Conservation (phyloP, 2,113 vertebrate genomes). For the Triplophysa dalaica region DNA sequence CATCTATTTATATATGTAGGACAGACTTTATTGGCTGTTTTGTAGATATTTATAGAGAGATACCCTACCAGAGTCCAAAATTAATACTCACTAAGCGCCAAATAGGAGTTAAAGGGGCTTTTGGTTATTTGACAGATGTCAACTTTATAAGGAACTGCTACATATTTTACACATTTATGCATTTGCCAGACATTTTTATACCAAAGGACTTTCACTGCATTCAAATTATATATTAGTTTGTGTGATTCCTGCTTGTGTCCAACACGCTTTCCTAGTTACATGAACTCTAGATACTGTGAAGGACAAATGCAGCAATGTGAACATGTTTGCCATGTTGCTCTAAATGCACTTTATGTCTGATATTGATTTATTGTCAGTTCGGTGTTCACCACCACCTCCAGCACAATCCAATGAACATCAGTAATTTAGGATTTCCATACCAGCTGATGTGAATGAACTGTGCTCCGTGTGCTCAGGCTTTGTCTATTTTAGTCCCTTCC, state of each 20-base stretch:
- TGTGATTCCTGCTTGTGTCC: too few relatives aligned
- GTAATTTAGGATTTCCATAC: neutral
- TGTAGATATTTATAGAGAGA: neutral
- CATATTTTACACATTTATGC: too few relatives aligned
- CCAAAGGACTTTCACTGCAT: too few relatives aligned
- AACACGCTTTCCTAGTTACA: too few relatives aligned
- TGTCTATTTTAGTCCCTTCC: conserved; percentile 47
- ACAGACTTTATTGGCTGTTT: neutral
- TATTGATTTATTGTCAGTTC: neutral
- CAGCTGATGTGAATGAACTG: conserved; percentile 27
- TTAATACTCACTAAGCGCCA: too few relatives aligned
- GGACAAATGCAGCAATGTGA: neutral
- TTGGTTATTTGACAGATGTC: too few relatives aligned
- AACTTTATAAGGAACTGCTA: too few relatives aligned
- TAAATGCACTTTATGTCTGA: neutral
- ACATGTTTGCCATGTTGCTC: neutral
- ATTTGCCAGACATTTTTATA: too few relatives aligned
- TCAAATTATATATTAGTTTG: too few relatives aligned
- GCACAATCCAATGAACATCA: neutral
- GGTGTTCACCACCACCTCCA: neutral
- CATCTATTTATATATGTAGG: conserved; percentile 8
- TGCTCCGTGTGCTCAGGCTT: conserved; percentile 22
- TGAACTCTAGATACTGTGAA: too few relatives aligned
- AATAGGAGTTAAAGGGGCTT: too few relatives aligned
- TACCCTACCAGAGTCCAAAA: too few relatives aligned